phyloP scores from a whole-genome alignment of 2,797 vertebrate genomes.

The Chromis chromis region DNA sequence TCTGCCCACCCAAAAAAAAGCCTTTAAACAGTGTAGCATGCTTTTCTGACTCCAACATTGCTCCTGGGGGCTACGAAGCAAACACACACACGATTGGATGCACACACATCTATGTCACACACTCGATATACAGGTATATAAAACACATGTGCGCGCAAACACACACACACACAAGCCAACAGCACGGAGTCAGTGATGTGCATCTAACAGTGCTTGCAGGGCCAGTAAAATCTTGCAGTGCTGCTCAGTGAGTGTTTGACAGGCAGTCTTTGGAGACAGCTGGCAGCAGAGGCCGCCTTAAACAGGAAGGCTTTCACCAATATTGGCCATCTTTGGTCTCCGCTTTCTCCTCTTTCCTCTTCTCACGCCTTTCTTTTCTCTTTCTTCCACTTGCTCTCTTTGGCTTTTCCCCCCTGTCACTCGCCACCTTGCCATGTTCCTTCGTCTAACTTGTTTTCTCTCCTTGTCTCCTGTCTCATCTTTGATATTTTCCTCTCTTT shows the following conservation, averaged over 20 bases:
- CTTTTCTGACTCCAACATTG: slow-evolving; percentile 47
- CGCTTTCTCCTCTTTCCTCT: slow-evolving; percentile 67
- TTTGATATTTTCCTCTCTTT: slow-evolving; percentile 87
- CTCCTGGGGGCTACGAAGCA: slow-evolving; percentile 44
- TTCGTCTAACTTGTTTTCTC: slow-evolving; percentile 72
- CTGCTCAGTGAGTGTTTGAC: slow-evolving; percentile 74
- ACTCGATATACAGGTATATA: background rate
- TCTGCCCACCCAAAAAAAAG: slow-evolving; percentile 31
- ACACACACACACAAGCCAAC: slow-evolving; percentile 28
- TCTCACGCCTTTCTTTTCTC: slow-evolving; percentile 58
- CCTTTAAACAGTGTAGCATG: slow-evolving; percentile 49
- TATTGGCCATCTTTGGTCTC: slow-evolving; percentile 41
- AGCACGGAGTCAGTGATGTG: slow-evolving; percentile 65
- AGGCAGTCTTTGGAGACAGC: slow-evolving; percentile 70
- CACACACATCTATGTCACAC: slow-evolving; percentile 35
- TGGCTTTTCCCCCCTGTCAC: slow-evolving; percentile 38
- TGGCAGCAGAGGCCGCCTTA: slow-evolving; percentile 42
- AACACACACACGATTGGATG: slow-evolving; percentile 27
- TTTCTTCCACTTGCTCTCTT: slow-evolving; percentile 47
- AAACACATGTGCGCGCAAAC: background rate
- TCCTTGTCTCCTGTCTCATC: slow-evolving; percentile 71
- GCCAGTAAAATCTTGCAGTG: slow-evolving; percentile 59
- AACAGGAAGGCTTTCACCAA: slow-evolving; percentile 55
- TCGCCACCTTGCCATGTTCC: slow-evolving; percentile 64
- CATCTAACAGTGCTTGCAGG: slow-evolving; percentile 69